These are phyloP conservation scores for Anneissia japonica DNA, from an alignment of 35 echinoderm and acorn worm species.

Conservation along the genomic window DNA sequence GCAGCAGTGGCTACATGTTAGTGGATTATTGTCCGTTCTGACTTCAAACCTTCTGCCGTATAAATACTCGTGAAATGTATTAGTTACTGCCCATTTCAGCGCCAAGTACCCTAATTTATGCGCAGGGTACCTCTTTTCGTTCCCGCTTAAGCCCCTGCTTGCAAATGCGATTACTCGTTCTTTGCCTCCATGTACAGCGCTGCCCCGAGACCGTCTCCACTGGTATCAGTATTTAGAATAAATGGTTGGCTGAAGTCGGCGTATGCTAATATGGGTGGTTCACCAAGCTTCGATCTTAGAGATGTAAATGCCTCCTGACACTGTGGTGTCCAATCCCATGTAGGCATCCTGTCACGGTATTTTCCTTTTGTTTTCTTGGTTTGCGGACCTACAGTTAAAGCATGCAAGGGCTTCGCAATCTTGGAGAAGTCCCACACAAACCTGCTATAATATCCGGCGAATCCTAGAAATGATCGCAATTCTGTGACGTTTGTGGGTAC, in stretches of 20 bases:
- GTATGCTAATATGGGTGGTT: conserved; percentile 13
- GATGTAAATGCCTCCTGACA: too few relatives aligned
- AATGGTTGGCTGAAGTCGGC: conserved; percentile 26
- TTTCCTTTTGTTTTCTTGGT: too few relatives aligned
- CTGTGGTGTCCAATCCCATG: too few relatives aligned
- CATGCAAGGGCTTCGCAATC: conserved; percentile 40
- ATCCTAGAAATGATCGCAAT: conserved; percentile 40
- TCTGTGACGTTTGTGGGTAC: not conserved
- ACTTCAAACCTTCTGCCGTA: conserved; percentile 22
- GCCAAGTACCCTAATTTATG: conserved; percentile 50
- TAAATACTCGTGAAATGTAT: conserved; percentile 28
- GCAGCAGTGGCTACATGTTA: conserved; percentile 26
- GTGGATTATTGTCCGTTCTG: conserved; percentile 31
- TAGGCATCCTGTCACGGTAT: too few relatives aligned
- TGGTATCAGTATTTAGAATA: conserved; percentile 20
- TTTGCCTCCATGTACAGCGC: conserved; percentile 16
- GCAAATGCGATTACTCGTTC: conserved; percentile 2
- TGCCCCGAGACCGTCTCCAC: conserved; percentile 11
- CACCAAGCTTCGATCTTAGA: too few relatives aligned
- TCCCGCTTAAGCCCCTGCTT: conserved; percentile 15
- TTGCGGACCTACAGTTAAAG: conserved; percentile 7
- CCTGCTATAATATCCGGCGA: conserved; percentile 43
- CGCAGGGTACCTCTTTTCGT: conserved; percentile 43
- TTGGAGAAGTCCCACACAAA: conserved; percentile 52
- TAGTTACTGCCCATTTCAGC: conserved; percentile 40